These are phyloP conservation scores for Crenuchus spilurus DNA, from an alignment of 2,797 vertebrate genomes.

Conservation along the genomic window DNA sequence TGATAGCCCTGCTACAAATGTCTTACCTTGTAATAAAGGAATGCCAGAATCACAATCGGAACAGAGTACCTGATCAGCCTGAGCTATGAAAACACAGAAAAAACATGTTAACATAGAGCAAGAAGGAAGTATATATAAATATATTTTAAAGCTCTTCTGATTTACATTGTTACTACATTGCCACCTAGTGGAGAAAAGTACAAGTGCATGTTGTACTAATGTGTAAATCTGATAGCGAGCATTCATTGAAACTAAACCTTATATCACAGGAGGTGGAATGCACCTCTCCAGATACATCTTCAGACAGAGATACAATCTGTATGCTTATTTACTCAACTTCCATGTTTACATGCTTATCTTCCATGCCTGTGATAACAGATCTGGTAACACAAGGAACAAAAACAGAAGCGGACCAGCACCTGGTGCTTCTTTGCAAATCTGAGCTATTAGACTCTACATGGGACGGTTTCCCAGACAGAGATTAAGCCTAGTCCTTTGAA, in stretches of 20 bases:
- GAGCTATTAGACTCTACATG: too few relatives aligned
- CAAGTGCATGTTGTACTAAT: neutral
- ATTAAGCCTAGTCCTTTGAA: too few relatives aligned
- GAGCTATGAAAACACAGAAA: constrained; percentile 72
- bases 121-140: neutral
- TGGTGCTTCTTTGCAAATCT: neutral
- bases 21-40: constrained; percentile 90
- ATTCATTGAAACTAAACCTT: constrained; percentile 33
- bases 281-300: constrained; percentile 34
- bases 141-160: neutral
- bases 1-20: constrained; percentile 50
- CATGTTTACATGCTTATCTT: constrained; percentile 24
- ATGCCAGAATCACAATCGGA: constrained; percentile 80
- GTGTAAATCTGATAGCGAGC: neutral
- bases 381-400: neutral
- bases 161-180: constrained; percentile 69
- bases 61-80: constrained; percentile 81
- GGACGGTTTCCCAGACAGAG: too few relatives aligned
- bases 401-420: neutral
- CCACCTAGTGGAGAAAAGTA: constrained; percentile 73
- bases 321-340: constrained; percentile 37
- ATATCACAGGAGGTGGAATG: constrained; percentile 7
- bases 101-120: constrained; percentile 32
- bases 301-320: constrained; percentile 20
- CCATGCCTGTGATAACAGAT: neutral